A percentile compares a stretch with the other conserved stretches of the same genome.
phyloP scores from a whole-genome alignment of 2,797 vertebrate genomes.

The Bradypus variegatus region DNA sequence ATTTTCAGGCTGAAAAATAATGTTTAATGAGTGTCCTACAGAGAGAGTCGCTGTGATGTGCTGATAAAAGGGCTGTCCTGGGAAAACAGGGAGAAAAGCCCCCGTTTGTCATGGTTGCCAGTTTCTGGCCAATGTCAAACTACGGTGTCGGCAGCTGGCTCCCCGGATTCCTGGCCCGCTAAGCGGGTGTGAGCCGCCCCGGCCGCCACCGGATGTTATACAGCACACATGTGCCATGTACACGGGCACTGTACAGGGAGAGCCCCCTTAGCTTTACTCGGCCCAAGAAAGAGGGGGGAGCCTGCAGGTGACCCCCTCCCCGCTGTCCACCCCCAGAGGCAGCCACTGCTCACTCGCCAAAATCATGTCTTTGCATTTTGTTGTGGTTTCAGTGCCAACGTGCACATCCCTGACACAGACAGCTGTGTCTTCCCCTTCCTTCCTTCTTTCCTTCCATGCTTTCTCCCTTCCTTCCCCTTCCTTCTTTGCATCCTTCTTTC shows the following conservation, averaged over 20 bases:
- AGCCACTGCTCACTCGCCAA: neutral
- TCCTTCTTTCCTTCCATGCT: too few species aligned
- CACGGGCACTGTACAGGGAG: neutral
- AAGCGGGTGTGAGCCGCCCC: neutral
- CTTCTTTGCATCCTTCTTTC: too few species aligned
- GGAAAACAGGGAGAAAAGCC: neutral
- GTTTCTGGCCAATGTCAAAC: slow-evolving; percentile 11
- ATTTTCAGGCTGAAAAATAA: neutral
- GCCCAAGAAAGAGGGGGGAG: neutral
- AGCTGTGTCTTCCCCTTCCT: neutral
- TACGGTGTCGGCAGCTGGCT: neutral
- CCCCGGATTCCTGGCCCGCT: neutral
- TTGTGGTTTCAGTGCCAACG: neutral
- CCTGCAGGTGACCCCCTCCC: neutral
- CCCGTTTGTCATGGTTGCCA: neutral
- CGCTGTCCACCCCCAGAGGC: neutral
- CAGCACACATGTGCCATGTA: neutral
- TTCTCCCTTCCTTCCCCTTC: too few species aligned
- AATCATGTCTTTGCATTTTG: neutral
- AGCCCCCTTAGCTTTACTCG: too few species aligned
- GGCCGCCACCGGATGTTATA: neutral
- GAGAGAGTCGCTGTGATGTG: neutral
- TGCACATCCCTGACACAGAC: neutral
- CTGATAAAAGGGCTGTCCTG: neutral
- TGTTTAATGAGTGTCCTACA: neutral